phyloP scores from a whole-genome alignment of 2,888 invertebrate genomes.

The Oxyteleia sp. region DNA sequence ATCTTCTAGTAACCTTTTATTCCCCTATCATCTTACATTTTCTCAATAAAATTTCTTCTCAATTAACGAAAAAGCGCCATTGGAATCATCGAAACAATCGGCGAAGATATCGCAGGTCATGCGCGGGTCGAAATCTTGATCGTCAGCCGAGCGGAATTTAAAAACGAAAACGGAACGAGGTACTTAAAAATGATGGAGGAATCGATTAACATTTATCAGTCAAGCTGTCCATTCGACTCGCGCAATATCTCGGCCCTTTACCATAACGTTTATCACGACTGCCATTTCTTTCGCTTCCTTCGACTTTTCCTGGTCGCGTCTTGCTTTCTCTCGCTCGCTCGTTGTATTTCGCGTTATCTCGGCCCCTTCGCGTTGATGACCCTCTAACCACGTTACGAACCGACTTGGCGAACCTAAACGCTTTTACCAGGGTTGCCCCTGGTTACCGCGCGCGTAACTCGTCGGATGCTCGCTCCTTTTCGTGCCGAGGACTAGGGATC shows the following conservation, averaged over 20 bases:
- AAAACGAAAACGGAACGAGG: slow-evolving; percentile 42
- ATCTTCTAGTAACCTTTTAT: no score
- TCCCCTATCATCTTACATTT: no score
- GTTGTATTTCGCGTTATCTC: slow-evolving; percentile 77
- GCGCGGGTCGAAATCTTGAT: slow-evolving; percentile 30
- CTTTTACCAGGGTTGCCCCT: slow-evolving; percentile 80
- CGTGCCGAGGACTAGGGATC: slow-evolving; percentile 48
- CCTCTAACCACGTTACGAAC: slow-evolving; percentile 81
- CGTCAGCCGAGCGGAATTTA: slow-evolving; percentile 21
- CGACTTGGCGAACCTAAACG: slow-evolving; percentile 81
- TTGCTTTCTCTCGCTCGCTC: slow-evolving; percentile 50
- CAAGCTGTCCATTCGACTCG: slow-evolving; percentile 58
- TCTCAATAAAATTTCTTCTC: neutral
- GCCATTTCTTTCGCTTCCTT: slow-evolving; percentile 72
- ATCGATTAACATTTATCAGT: slow-evolving; percentile 71
- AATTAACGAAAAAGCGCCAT: neutral
- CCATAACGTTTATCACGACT: slow-evolving; percentile 72
- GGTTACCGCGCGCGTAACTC: slow-evolving; percentile 75
- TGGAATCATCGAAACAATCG: neutral
- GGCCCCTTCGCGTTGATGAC: slow-evolving; percentile 79
- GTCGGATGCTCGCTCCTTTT: slow-evolving; percentile 61
- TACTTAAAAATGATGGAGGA: slow-evolving; percentile 49
- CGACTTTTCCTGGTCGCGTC: slow-evolving; percentile 65
- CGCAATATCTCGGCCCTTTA: slow-evolving; percentile 44
- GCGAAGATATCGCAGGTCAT: slow-evolving; percentile 20